Conservation (phyloP, 1,140 invertebrate genomes). For the Nasonia longicornis region DNA sequence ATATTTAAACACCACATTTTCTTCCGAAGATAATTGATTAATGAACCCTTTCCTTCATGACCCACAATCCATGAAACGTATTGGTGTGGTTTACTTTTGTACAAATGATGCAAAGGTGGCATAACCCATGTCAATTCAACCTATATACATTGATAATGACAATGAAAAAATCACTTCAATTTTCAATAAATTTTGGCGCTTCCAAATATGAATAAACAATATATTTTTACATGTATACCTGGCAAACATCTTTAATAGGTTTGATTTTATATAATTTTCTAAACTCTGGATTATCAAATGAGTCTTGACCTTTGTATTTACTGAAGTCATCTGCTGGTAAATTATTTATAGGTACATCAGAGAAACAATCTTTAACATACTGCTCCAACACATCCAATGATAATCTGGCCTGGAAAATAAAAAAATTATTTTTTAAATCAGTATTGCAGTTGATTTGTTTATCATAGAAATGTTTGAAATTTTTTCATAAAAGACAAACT, state of each 20-base stretch:
- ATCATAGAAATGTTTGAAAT: background rate
- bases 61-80: constrained; percentile 88
- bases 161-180: background rate
- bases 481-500: constrained; percentile 57
- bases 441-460: background rate
- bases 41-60: constrained; percentile 89
- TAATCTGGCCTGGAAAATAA: constrained; percentile 75
- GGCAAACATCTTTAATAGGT: constrained; percentile 80
- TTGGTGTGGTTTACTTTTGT: constrained; percentile 81
- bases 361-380: constrained; percentile 76
- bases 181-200: background rate
- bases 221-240: constrained; percentile 60
- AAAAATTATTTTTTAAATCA: background rate
- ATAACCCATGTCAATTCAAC: constrained; percentile 85
- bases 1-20: constrained; percentile 89
- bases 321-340: constrained; percentile 74
- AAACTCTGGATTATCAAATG: constrained; percentile 77
- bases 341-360: constrained; percentile 75
- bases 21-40: constrained; percentile 85
- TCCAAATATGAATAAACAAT: too few relatives aligned
- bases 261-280: constrained; percentile 83
- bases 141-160: constrained; percentile 59
- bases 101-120: constrained; percentile 79
- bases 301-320: constrained; percentile 63
- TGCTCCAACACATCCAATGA: constrained; percentile 80